These are phyloP conservation scores for Drosophila ficusphila DNA, from an alignment of 1,140 invertebrate species.

Conservation along the genomic window DNA sequence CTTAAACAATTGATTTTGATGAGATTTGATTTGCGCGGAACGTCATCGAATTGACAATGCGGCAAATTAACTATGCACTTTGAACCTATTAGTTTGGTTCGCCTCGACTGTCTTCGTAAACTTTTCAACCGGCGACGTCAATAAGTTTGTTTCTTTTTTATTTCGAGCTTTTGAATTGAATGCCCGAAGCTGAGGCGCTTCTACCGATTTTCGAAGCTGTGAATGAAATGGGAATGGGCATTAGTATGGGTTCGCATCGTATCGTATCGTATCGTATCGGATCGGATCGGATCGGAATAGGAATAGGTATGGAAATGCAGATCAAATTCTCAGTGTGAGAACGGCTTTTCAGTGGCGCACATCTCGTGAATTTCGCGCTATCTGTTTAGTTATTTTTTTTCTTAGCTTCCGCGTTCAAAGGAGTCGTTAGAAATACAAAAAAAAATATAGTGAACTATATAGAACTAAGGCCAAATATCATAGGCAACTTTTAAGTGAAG, in stretches of 20 bases:
- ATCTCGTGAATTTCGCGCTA: constrained; percentile 28
- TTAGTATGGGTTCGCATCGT: no score
- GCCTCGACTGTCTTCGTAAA: not conserved
- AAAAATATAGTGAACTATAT: no score
- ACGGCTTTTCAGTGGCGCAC: constrained; percentile 59
- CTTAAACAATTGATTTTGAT: constrained; percentile 22
- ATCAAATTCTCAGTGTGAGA: constrained; percentile 70
- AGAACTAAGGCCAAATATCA: no score
- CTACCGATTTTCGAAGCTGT: constrained; percentile 16
- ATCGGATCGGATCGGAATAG: no score
- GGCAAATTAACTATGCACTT: constrained; percentile 69
- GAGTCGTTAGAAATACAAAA: no score
- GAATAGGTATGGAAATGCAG: constrained; percentile 36
- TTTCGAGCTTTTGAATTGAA: constrained; percentile 57
- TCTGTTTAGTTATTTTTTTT: not conserved
- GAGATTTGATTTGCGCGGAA: constrained; percentile 50
- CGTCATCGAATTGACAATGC: constrained; percentile 54
- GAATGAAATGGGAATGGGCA: constrained; percentile 25
- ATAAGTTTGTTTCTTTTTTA: no score
- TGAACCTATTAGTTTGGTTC: constrained; percentile 43
- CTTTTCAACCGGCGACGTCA: constrained; percentile 46
- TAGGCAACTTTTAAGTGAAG: not conserved
- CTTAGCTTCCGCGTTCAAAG: not conserved
- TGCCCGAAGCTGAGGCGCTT: not conserved
- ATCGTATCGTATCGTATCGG: no score